Conservation (phyloP, 2,113 vertebrate genomes). For the Melanocharis versteri region DNA sequence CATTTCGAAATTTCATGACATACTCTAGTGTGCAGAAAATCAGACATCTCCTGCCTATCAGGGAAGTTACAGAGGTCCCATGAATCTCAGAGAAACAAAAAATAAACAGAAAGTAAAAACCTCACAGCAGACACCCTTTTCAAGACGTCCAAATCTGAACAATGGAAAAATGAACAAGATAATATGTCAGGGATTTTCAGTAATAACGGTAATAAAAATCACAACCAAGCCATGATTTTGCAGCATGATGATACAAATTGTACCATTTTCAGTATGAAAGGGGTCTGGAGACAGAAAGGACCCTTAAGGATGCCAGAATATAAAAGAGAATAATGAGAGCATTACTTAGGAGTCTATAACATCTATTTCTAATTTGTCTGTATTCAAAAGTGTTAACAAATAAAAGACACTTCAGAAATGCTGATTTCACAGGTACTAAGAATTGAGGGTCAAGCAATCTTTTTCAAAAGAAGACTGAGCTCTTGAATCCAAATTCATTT, state of each 20-base stretch:
- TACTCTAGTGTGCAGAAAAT: not conserved
- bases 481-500: not conserved
- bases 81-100: not conserved
- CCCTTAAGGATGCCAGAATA: not conserved
- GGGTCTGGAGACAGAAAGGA: not conserved
- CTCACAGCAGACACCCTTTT: not conserved
- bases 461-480: not conserved
- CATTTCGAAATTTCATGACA: not conserved
- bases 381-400: not conserved
- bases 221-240: not conserved
- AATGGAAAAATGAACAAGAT: not conserved
- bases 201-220: not conserved
- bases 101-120: not conserved
- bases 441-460: not conserved
- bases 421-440: not conserved
- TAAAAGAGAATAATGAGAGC: not conserved
- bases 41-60: not conserved
- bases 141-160: not conserved
- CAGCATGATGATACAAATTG: not conserved
- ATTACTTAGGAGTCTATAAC: not conserved
- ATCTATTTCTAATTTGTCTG: not conserved
- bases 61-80: not conserved
- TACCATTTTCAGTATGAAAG: not conserved
- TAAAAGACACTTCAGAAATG: not conserved
- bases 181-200: not conserved